Percentiles rank a stretch among this genome's conserved stretches.
These are phyloP conservation scores for Microtus oregoni DNA, from an alignment of 2,113 vertebrate species.

Conservation along the genomic window DNA sequence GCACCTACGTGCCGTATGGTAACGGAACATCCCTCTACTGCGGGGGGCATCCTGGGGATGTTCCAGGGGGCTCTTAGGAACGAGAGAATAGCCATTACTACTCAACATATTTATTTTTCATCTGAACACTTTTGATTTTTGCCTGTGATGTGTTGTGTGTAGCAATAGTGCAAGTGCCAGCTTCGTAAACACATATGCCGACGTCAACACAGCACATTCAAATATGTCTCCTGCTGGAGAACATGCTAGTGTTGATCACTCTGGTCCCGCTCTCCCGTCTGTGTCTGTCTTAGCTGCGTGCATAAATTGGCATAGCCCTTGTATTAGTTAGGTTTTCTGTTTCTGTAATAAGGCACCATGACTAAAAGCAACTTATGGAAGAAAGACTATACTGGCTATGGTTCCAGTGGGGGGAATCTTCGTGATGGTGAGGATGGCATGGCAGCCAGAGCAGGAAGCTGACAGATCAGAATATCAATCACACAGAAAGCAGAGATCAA, in stretches of 20 bases:
- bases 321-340: no score
- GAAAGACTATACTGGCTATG: neutral
- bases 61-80: neutral
- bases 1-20: neutral
- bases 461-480: neutral
- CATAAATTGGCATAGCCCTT: neutral
- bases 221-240: neutral
- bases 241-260: neutral
- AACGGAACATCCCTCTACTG: neutral
- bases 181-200: neutral
- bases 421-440: neutral
- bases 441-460: neutral
- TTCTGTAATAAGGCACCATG: neutral
- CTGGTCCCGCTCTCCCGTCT: neutral
- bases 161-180: neutral
- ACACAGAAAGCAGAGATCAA: neutral
- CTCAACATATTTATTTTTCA: neutral
- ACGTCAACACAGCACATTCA: neutral
- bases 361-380: neutral
- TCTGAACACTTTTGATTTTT: neutral
- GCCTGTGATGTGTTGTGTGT: neutral
- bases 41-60: no score
- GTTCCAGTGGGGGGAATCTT: no score
- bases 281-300: neutral
- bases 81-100: neutral